Conservation (phyloP, 1,140 invertebrate species). For the Macrosteles quadrilineatus region DNA sequence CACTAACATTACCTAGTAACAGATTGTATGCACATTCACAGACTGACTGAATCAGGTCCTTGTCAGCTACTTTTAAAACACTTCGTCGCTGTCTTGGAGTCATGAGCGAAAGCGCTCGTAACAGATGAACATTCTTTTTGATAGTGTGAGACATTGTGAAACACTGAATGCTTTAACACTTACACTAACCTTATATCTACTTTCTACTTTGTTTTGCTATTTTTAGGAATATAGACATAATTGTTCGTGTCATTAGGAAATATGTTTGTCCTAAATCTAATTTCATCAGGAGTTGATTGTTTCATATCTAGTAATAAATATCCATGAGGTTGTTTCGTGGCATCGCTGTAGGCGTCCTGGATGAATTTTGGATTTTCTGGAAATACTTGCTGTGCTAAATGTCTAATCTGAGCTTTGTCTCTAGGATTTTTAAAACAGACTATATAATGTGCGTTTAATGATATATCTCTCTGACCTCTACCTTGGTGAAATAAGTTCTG, state of each 20-base stretch:
- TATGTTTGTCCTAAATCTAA: not conserved
- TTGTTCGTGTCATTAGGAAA: not conserved
- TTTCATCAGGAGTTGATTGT: no score
- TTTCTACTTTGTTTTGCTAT: no score
- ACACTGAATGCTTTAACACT: not conserved
- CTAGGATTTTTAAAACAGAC: no score
- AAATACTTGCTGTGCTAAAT: constrained; percentile 8
- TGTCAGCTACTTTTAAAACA: no score
- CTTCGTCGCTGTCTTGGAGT: not conserved
- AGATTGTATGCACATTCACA: not conserved
- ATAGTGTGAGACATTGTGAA: not conserved
- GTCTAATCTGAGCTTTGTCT: constrained; percentile 8
- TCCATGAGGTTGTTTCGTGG: not conserved
- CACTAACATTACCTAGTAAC: not conserved
- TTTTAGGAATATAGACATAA: not conserved
- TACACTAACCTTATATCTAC: not conserved
- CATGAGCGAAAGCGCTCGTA: not conserved
- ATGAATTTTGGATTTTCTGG: constrained; percentile 9
- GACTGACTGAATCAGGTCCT: not conserved
- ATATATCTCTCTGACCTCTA: no score
- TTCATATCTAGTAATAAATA: not conserved
- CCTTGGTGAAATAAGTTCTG: constrained; percentile 4
- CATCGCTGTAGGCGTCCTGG: not conserved
- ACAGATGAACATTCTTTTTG: not conserved
- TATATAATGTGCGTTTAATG: no score